Conservation (phyloP, 2,797 vertebrate genomes). For the Argentina silus region DNA sequence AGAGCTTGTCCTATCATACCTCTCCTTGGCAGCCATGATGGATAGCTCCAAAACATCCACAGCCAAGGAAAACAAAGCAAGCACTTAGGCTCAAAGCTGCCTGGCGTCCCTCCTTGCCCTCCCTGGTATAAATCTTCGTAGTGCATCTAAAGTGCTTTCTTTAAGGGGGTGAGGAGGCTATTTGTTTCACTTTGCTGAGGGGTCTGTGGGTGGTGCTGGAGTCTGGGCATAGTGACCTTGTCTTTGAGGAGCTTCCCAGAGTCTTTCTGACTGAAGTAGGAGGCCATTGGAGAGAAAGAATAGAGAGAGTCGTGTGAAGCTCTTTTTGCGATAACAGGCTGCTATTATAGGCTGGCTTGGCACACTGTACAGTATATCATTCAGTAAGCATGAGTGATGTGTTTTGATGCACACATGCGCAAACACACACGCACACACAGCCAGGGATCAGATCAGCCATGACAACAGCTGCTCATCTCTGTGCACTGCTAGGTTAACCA, state of each 20-base stretch:
- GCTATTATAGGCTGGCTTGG: too few relatives aligned
- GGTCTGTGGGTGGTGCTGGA: slow-evolving; percentile 31
- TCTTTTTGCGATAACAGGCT: neutral
- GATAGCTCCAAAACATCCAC: slow-evolving; percentile 50
- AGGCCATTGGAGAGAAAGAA: slow-evolving; percentile 2
- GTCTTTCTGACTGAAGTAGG: slow-evolving; percentile 21
- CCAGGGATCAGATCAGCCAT: too few relatives aligned
- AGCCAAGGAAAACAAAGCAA: slow-evolving; percentile 61
- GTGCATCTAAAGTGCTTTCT: slow-evolving; percentile 47
- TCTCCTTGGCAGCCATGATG: slow-evolving; percentile 43
- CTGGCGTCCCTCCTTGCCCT: slow-evolving; percentile 46
- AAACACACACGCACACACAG: slow-evolving; percentile 28
- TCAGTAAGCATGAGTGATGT: neutral
- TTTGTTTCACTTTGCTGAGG: slow-evolving; percentile 57
- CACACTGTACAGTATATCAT: neutral
- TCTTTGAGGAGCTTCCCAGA: slow-evolving; percentile 27
- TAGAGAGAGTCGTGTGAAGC: slow-evolving; percentile 8
- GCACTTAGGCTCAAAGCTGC: slow-evolving; percentile 54
- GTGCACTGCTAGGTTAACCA: slow-evolving; percentile 27
- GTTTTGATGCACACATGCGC: neutral
- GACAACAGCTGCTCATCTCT: slow-evolving; percentile 21
- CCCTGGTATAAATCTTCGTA: slow-evolving; percentile 63
- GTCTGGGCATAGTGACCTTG: slow-evolving; percentile 40
- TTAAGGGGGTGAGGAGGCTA: slow-evolving; percentile 40
- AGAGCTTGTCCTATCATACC: slow-evolving; percentile 19